Percentiles rank a stretch among this genome's conserved stretches.
phyloP scores from a whole-genome alignment of 1,140 invertebrate genomes.

The Aricia agestis region DNA sequence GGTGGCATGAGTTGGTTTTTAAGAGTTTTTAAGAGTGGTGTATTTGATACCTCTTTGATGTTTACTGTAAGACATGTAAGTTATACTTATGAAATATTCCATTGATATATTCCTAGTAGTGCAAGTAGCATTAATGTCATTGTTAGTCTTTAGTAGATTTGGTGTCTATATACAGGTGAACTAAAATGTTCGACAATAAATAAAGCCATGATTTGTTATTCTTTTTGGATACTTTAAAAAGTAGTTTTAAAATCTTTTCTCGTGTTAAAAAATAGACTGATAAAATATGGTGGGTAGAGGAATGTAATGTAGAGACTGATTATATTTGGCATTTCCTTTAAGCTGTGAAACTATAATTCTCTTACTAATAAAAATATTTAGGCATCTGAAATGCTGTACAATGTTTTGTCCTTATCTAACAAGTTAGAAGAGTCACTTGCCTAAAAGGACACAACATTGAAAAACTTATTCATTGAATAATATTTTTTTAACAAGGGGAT shows the following conservation, averaged over 20 bases:
- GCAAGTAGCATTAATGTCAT: background rate
- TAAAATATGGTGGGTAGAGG: too few species aligned
- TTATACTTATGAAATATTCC: background rate
- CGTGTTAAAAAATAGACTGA: too few species aligned
- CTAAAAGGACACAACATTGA: too few species aligned
- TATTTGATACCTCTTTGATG: background rate
- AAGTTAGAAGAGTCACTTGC: background rate
- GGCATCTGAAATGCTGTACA: background rate
- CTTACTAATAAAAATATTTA: background rate
- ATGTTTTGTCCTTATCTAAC: background rate
- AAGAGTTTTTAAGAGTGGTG: background rate
- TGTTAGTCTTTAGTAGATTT: background rate
- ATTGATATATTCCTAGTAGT: background rate
- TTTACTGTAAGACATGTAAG: background rate
- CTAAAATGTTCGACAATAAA: constrained; percentile 1
- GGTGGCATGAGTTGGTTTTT: too few species aligned
- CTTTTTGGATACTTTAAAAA: background rate
- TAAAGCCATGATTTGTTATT: constrained; percentile 6
- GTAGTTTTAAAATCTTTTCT: too few species aligned
- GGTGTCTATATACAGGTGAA: background rate
- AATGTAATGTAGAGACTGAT: too few species aligned
- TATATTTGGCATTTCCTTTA: background rate
- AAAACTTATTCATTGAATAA: too few species aligned
- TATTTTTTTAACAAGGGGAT: too few species aligned
- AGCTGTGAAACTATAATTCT: background rate